Evolutionary conservation across 92 coral and sea anemone genomes (phyloP).

Genomic region (Heliopora coerulea): DNA sequence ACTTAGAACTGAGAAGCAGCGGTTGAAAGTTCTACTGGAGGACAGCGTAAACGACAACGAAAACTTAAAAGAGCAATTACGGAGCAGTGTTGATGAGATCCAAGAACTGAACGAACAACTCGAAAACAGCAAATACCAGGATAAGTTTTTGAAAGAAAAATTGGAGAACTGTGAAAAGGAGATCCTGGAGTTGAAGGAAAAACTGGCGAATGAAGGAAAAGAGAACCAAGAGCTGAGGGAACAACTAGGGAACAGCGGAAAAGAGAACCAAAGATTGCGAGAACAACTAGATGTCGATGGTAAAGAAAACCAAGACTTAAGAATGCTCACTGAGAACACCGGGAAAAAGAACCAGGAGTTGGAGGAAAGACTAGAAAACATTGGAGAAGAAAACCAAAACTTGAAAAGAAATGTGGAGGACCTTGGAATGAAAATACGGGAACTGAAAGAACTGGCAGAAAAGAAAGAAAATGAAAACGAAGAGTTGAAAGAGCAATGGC

Average conservation of each 20-base stretch:
- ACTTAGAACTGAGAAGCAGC: background rate
- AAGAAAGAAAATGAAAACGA: background rate
- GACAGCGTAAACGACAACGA: background rate
- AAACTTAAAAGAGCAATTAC: slow-evolving; percentile 23
- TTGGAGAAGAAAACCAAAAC: background rate
- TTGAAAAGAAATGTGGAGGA: background rate
- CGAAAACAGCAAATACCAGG: background rate
- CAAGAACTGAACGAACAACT: slow-evolving; percentile 6
- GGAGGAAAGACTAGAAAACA: slow-evolving; percentile 1
- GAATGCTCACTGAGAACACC: background rate
- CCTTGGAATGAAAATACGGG: background rate
- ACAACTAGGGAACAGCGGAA: slow-evolving; percentile 44
- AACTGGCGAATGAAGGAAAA: background rate
- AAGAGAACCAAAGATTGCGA: slow-evolving; percentile 64
- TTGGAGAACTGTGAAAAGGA: background rate
- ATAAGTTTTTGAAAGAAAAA: slow-evolving; percentile 2
- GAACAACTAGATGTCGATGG: slow-evolving; percentile 43
- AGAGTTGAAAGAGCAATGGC: background rate
- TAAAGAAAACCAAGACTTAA: slow-evolving; percentile 66
- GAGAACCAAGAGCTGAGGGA: background rate
- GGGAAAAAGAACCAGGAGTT: background rate
- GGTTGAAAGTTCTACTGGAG: background rate
- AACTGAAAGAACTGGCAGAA: slow-evolving; percentile 1
- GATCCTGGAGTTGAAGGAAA: background rate
- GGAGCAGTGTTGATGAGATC: background rate